These are phyloP conservation scores for Chiroxiphia lanceolata DNA, from an alignment of 2,797 vertebrate genomes.

Conservation along the genomic window DNA sequence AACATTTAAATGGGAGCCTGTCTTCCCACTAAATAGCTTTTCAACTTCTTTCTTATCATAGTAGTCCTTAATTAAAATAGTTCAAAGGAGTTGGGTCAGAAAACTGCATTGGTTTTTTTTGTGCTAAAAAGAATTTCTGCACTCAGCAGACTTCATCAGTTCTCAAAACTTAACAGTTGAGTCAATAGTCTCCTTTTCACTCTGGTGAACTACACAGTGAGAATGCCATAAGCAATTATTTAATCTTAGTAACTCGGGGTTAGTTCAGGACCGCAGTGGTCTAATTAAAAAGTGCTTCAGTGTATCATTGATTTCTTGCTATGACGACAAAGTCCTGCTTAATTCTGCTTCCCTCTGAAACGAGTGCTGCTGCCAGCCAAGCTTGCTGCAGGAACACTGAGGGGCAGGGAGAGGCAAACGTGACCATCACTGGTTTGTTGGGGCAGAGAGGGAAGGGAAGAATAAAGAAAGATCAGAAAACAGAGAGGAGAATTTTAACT, in stretches of 20 bases:
- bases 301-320: slow-evolving; percentile 63
- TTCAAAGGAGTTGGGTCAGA: slow-evolving; percentile 52
- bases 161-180: slow-evolving; percentile 40
- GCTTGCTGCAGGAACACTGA: background rate
- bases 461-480: background rate
- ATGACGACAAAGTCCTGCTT: slow-evolving; percentile 12
- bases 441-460: background rate
- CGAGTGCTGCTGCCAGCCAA: background rate
- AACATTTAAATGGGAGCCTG: slow-evolving; percentile 26
- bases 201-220: slow-evolving; percentile 1
- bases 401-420: background rate
- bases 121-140: slow-evolving; percentile 40
- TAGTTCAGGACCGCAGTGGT: slow-evolving; percentile 24
- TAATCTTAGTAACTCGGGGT: slow-evolving; percentile 46
- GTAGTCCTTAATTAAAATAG: slow-evolving; percentile 71
- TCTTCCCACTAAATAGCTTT: slow-evolving; percentile 16
- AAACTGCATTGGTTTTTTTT: slow-evolving; percentile 13
- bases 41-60: slow-evolving; percentile 56
- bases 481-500: background rate
- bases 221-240: slow-evolving; percentile 48
- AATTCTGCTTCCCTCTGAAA: background rate
- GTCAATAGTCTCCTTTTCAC: slow-evolving; percentile 54
- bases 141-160: slow-evolving; percentile 36
- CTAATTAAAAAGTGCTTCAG: slow-evolving; percentile 59
- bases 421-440: background rate